Evolutionary conservation across 2,113 vertebrate genomes (phyloP).

Genomic region (Microcebus lehilahytsara): DNA sequence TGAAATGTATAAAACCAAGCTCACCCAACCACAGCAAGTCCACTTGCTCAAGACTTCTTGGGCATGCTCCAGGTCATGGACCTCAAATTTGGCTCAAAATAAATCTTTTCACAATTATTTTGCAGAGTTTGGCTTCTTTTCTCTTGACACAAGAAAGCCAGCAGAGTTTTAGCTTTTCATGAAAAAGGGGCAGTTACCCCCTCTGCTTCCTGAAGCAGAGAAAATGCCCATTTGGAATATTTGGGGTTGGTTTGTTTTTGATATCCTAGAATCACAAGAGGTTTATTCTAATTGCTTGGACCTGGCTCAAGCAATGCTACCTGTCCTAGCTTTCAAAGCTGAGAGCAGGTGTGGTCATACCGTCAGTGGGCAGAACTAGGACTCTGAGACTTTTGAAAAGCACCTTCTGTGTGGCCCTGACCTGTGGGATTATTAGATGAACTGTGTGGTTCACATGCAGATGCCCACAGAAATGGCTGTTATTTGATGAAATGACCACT

Average conservation of each 20-base stretch:
- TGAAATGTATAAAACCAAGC: too few relatives aligned
- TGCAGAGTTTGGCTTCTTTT: too few relatives aligned
- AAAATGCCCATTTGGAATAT: neutral
- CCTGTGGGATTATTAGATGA: neutral
- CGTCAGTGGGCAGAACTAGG: neutral
- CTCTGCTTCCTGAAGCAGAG: neutral
- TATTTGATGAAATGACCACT: neutral
- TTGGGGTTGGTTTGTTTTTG: neutral
- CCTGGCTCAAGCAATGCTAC: neutral
- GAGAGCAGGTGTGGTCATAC: neutral
- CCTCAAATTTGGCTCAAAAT: too few relatives aligned
- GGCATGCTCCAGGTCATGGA: too few relatives aligned
- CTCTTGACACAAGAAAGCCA: neutral
- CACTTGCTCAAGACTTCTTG: too few relatives aligned
- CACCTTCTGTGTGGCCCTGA: neutral
- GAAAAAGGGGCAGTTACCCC: neutral
- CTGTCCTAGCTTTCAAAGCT: neutral
- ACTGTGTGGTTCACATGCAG: neutral
- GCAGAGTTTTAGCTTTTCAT: neutral
- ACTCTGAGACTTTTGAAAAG: neutral
- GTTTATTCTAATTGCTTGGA: neutral
- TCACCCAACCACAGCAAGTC: too few relatives aligned
- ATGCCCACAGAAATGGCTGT: neutral
- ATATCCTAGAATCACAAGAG: neutral
- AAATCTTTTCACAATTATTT: too few relatives aligned